These are phyloP conservation scores for Campaea margaritaria DNA, from an alignment of 2,888 invertebrate genomes.

Conservation along the genomic window DNA sequence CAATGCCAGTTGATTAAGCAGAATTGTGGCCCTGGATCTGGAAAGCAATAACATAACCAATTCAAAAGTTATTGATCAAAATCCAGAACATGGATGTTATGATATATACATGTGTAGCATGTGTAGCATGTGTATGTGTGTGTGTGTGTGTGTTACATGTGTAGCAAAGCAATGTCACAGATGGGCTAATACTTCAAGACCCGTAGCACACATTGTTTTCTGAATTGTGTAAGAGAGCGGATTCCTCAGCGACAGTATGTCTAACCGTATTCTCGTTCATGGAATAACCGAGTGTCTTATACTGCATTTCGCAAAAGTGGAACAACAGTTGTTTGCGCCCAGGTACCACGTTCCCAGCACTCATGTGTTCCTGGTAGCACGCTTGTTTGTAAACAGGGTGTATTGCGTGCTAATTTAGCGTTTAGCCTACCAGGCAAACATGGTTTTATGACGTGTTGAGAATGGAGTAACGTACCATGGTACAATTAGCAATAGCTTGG, in stretches of 20 bases:
- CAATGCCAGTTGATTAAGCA: too few relatives aligned
- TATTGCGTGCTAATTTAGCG: slow-evolving; percentile 37
- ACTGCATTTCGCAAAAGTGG: slow-evolving; percentile 32
- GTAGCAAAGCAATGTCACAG: too few relatives aligned
- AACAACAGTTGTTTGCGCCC: slow-evolving; percentile 32
- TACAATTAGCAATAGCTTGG: slow-evolving; percentile 20
- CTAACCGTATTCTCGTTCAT: slow-evolving; percentile 25
- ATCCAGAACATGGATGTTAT: too few relatives aligned
- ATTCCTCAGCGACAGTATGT: slow-evolving; percentile 27
- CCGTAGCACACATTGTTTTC: slow-evolving; percentile 15
- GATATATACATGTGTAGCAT: too few relatives aligned
- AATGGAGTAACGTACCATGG: slow-evolving; percentile 17
- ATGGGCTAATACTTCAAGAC: too few relatives aligned
- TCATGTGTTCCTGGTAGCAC: slow-evolving; percentile 25
- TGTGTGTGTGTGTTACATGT: too few relatives aligned
- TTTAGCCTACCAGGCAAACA: slow-evolving; percentile 23
- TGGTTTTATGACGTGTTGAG: slow-evolving; percentile 29
- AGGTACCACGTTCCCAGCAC: slow-evolving; percentile 11
- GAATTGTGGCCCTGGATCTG: too few relatives aligned
- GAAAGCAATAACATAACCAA: too few relatives aligned
- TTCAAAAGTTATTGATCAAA: too few relatives aligned
- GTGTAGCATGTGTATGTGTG: too few relatives aligned
- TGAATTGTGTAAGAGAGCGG: slow-evolving; percentile 18
- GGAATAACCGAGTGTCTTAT: slow-evolving; percentile 12
- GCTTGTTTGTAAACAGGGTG: slow-evolving; percentile 39